These are phyloP conservation scores for Caenorhabditis tropicalis DNA, from an alignment of 1,140 invertebrate genomes.

Conservation along the genomic window DNA sequence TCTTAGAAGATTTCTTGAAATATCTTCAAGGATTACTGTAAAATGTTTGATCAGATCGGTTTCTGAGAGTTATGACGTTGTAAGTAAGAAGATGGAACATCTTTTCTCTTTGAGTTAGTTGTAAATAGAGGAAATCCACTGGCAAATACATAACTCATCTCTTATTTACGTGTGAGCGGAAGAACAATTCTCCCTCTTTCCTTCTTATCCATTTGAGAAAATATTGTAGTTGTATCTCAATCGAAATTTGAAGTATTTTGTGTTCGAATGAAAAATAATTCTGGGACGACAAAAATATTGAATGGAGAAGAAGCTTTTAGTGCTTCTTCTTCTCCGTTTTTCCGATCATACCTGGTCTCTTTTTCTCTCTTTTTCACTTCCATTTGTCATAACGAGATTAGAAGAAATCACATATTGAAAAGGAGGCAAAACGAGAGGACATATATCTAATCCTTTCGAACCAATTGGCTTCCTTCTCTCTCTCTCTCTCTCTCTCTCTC, in stretches of 20 bases:
- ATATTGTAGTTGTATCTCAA: not conserved
- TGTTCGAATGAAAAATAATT: too few relatives aligned
- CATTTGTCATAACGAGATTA: constrained; percentile 27
- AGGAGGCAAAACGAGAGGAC: not conserved
- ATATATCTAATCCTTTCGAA: not conserved
- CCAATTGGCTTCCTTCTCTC: constrained; percentile 33
- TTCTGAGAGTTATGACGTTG: not conserved
- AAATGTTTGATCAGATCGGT: not conserved
- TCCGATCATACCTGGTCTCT: not conserved
- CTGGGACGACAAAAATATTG: too few relatives aligned
- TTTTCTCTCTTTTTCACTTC: not conserved
- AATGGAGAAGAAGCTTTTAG: too few relatives aligned
- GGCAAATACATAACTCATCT: not conserved
- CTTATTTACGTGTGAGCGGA: not conserved
- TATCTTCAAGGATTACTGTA: too few relatives aligned
- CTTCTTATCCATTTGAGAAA: not conserved
- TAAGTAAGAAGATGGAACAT: not conserved
- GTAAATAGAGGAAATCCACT: not conserved
- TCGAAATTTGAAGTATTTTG: not conserved
- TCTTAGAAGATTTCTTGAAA: too few relatives aligned
- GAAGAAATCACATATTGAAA: not conserved
- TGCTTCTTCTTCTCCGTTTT: not conserved
- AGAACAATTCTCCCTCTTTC: not conserved
- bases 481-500: not conserved
- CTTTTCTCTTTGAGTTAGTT: not conserved